Percentiles rank a stretch among this genome's conserved stretches.
These are phyloP conservation scores for Leucoraja erinaceus DNA, from an alignment of 2,113 vertebrate genomes.

Conservation along the genomic window DNA sequence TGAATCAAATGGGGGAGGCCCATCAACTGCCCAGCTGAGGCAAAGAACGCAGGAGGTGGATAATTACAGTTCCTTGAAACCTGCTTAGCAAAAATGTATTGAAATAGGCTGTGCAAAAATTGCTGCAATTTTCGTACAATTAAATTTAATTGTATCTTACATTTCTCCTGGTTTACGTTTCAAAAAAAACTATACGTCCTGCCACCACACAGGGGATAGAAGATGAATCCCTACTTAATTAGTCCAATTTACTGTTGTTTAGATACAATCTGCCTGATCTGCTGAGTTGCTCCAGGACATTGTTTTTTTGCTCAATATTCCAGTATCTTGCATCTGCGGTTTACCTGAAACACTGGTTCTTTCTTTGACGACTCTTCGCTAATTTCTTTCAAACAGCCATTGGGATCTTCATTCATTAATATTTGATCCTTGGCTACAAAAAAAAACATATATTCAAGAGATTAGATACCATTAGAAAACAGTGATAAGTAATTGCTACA, in stretches of 20 bases:
- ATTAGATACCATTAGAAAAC: conserved; percentile 1
- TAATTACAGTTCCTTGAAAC: too few relatives aligned
- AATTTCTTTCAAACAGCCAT: conserved; percentile 24
- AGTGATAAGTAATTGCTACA: conserved; percentile 1
- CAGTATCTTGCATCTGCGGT: too few relatives aligned
- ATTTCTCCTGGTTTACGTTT: background rate
- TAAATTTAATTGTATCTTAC: background rate
- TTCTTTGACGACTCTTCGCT: conserved; percentile 19
- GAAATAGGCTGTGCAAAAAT: background rate
- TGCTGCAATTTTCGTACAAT: background rate
- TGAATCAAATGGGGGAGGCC: background rate
- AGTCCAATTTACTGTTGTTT: background rate
- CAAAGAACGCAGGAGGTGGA: background rate
- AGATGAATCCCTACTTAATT: background rate
- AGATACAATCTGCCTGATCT: too few relatives aligned
- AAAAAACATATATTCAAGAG: background rate
- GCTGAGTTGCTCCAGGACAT: too few relatives aligned
- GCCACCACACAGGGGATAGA: background rate
- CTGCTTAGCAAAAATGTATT: too few relatives aligned
- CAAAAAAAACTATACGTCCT: background rate
- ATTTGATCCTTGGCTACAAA: conserved; percentile 4
- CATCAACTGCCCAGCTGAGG: background rate
- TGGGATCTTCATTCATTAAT: conserved; percentile 13
- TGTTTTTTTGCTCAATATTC: too few relatives aligned
- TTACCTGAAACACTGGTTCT: conserved; percentile 23